Evolutionary conservation across 2,888 invertebrate species (phyloP).

Genomic region (Trachelus tabidus): DNA sequence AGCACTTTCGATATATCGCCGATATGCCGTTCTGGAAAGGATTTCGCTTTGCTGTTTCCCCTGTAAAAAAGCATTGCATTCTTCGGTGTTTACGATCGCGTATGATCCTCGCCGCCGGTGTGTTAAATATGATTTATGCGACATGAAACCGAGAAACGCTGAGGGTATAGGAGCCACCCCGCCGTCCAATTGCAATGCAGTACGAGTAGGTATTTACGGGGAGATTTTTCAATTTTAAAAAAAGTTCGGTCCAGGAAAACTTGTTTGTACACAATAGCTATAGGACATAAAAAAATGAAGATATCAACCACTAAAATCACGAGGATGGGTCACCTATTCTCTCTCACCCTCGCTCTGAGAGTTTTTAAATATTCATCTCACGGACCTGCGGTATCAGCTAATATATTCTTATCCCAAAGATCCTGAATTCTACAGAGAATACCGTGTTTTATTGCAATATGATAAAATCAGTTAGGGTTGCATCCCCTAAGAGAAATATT

Average conservation of each 20-base stretch:
- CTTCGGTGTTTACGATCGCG: constrained; percentile 34
- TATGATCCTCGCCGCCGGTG: constrained; percentile 39
- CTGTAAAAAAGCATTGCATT: constrained; percentile 4
- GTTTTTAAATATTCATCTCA: neutral
- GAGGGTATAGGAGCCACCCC: neutral
- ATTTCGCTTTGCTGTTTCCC: neutral
- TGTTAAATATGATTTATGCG: constrained; percentile 25
- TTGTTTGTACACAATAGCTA: neutral
- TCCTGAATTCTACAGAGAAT: neutral
- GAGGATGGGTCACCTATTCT: neutral
- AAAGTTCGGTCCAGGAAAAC: neutral
- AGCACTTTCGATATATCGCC: neutral
- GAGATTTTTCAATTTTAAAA: neutral
- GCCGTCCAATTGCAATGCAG: neutral
- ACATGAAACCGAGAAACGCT: neutral
- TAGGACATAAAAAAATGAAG: neutral
- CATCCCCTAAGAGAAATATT: neutral
- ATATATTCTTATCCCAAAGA: neutral
- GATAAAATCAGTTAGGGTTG: neutral
- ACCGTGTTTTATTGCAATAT: neutral
- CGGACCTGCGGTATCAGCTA: too few species aligned
- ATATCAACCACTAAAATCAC: neutral
- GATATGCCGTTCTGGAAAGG: neutral
- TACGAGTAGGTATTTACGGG: neutral
- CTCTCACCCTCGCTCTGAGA: neutral